phyloP scores from a whole-genome alignment of 2,888 invertebrate genomes.

The Tenthredo livida region DNA sequence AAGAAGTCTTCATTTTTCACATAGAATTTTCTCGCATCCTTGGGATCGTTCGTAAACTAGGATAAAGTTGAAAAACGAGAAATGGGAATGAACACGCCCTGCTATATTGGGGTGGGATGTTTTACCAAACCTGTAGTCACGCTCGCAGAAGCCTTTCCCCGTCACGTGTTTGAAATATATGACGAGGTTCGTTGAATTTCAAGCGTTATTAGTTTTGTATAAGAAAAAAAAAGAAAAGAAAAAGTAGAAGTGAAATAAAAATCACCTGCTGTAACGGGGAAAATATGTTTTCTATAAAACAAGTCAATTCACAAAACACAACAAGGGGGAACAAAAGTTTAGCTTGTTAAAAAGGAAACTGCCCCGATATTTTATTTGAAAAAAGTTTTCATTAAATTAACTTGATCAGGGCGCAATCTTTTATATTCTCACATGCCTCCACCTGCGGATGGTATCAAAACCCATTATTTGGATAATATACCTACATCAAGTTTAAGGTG shows the following conservation, averaged over 20 bases:
- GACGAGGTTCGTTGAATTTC: conserved; percentile 13
- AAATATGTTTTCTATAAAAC: not conserved
- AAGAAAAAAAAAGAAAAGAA: not conserved
- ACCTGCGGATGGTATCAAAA: conserved; percentile 2
- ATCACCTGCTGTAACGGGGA: not conserved
- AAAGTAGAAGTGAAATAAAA: not conserved
- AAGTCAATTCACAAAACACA: not conserved
- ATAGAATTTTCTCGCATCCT: conserved; percentile 20
- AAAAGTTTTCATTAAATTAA: conserved; percentile 13
- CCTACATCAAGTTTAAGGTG: not conserved
- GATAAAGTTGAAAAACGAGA: not conserved
- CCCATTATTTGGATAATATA: conserved; percentile 5
- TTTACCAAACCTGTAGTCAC: conserved; percentile 19
- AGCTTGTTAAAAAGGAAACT: conserved; percentile 22
- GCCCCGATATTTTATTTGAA: not conserved
- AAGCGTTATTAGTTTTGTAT: conserved; percentile 1
- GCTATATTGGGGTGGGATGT: not conserved
- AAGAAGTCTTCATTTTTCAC: conserved; percentile 43
- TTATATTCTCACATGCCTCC: not conserved
- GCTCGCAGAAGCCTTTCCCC: not conserved
- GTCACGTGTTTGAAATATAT: conserved; percentile 12
- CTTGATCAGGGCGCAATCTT: not conserved
- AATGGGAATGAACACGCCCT: not conserved
- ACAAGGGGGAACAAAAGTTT: not conserved
- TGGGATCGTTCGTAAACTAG: conserved; percentile 13